phyloP scores from a whole-genome alignment of 2,113 vertebrate species.

The Carassius gibelio region DNA sequence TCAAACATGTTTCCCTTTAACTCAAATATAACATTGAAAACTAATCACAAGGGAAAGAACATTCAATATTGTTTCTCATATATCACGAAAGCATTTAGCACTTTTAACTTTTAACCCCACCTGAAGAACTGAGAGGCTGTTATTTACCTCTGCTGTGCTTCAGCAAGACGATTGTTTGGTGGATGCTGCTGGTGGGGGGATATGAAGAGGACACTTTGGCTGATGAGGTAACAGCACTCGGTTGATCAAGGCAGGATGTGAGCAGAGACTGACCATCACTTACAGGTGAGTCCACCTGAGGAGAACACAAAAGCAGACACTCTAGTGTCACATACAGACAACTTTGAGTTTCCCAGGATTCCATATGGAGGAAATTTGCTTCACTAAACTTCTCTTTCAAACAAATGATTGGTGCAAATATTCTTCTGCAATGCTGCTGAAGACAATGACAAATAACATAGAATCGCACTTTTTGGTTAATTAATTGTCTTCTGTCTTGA shows the following conservation, averaged over 20 bases:
- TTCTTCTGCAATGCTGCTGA: not conserved
- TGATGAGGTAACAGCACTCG: slow-evolving; percentile 66
- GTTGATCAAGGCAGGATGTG: slow-evolving; percentile 68
- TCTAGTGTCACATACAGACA: not conserved
- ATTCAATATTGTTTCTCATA: not conserved
- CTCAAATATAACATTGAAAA: not conserved
- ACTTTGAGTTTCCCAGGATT: not conserved
- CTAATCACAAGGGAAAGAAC: not conserved
- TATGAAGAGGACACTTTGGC: slow-evolving; percentile 80
- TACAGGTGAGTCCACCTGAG: slow-evolving; percentile 77
- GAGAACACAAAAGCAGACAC: slow-evolving; percentile 40
- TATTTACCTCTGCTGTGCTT: slow-evolving; percentile 91
- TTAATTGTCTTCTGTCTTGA: not conserved
- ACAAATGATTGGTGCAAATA: not conserved
- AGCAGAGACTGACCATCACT: slow-evolving; percentile 74
- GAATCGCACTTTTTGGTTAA: not conserved
- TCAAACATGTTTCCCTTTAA: too few species aligned
- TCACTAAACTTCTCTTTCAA: not conserved
- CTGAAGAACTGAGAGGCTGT: too few species aligned
- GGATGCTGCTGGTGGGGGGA: slow-evolving; percentile 86
- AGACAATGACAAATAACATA: not conserved
- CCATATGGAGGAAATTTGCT: not conserved
- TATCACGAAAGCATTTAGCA: not conserved
- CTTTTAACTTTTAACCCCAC: too few species aligned
- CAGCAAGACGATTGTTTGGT: slow-evolving; percentile 91